These are phyloP conservation scores for Dipodomys stephensi DNA, from an alignment of 2,113 vertebrate species.

Conservation along the genomic window DNA sequence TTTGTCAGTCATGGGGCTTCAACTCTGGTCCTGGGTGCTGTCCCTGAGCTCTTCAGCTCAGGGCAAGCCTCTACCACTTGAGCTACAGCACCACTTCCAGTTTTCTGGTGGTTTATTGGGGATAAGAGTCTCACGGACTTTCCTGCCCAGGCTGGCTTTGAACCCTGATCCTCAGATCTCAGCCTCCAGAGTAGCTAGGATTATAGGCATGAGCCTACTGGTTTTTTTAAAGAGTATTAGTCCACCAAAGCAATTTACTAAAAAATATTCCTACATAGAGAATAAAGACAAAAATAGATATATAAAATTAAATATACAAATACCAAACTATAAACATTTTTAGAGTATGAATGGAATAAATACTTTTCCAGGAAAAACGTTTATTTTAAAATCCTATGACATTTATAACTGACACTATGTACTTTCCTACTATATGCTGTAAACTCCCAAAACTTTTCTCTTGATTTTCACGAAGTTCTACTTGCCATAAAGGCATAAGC, in stretches of 20 bases:
- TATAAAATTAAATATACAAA: constrained; percentile 24
- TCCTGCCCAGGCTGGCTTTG: no score
- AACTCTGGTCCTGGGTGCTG: no score
- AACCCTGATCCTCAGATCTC: no score
- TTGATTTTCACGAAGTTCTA: constrained; percentile 7
- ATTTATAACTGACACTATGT: background rate
- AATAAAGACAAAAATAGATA: background rate
- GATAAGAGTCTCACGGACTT: no score
- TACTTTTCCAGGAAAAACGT: constrained; percentile 37
- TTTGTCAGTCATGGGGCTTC: no score
- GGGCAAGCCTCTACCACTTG: no score
- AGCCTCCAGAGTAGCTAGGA: no score
- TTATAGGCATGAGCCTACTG: no score
- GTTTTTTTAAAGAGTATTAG: background rate
- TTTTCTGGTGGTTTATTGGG: no score
- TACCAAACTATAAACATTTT: constrained; percentile 35
- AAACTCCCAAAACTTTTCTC: background rate
- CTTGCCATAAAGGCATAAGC: background rate
- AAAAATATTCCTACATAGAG: constrained; percentile 36
- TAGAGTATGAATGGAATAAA: constrained; percentile 3
- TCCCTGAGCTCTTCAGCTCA: no score
- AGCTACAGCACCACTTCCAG: no score
- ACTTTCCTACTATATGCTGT: fast-evolving
- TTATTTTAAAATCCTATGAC: background rate
- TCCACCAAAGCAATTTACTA: constrained; percentile 52